These are phyloP conservation scores for Dexiosoma caninum DNA, from an alignment of 2,888 invertebrate genomes.

Conservation along the genomic window DNA sequence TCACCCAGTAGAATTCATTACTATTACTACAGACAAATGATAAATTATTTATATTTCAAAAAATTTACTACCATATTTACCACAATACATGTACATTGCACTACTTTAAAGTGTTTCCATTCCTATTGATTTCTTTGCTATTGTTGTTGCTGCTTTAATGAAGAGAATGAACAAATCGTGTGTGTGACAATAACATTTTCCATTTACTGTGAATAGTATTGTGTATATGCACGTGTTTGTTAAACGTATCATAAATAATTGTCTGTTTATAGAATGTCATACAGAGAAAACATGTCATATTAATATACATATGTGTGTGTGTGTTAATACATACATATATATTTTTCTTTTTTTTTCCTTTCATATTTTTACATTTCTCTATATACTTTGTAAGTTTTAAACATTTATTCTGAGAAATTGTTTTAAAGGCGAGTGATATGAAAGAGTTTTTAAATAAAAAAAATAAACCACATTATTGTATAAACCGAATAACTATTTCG, in stretches of 20 bases:
- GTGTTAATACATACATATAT: too few species aligned
- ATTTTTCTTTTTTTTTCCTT: neutral
- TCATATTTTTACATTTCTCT: neutral
- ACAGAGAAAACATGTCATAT: constrained; percentile 21
- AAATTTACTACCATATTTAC: neutral
- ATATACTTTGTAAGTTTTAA: neutral
- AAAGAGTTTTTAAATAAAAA: constrained; percentile 22
- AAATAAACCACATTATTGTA: constrained; percentile 26
- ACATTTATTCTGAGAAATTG: constrained; percentile 1
- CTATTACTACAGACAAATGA: neutral
- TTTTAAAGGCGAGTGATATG: constrained; percentile 31
- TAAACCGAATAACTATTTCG: too few species aligned
- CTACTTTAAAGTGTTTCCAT: neutral
- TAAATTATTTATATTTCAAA: neutral
- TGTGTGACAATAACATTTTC: constrained; percentile 3
- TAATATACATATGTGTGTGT: too few species aligned
- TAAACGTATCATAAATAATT: neutral
- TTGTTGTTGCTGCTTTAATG: neutral
- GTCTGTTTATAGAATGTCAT: constrained; percentile 13
- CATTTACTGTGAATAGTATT: neutral
- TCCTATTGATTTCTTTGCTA: neutral
- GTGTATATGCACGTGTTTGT: neutral
- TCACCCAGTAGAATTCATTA: too few species aligned
- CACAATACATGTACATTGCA: neutral
- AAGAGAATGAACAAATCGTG: neutral